Evolutionary conservation across 2,113 vertebrate species (phyloP), one percentile per base, ranked within the genome.

Genomic region (Origma solitaria): DNA sequence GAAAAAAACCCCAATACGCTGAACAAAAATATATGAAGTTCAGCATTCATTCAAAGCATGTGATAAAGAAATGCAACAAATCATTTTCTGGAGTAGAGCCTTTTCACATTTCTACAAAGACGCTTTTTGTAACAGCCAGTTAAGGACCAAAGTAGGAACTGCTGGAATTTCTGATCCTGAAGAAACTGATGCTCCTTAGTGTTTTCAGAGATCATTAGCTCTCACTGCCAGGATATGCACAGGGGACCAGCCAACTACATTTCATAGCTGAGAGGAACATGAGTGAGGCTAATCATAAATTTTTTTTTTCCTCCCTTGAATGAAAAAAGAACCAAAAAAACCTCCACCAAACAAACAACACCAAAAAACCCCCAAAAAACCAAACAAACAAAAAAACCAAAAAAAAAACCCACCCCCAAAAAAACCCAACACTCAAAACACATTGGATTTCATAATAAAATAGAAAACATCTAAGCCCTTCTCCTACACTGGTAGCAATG

Each of bases 221-320:
- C 38, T 33, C 83, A 38, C 28, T 88, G 56, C 16, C 22, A 82
- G 56, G 17, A 83, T 30, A 40, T 4, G 23, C 47, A 64, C 8
- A 79, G 37, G 38, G 10, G 44, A 82, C 38, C 44, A 92, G 42
- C 23, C 71, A 83, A 25, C 35, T 28, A 4, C 7, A 31, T 33
- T 79, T 53, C 53, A 78, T 44, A 61, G 40, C 20, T 75, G 27
- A 76, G 35, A 76, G 70, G 13, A 93, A 20, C 7, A 1, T 8
- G 53, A 0, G 5, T 53, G 38, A 54, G 33, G 24, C 4, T 38
- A 51, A 38, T 60, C 64, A 23, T 77, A 69, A 60, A 80, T 27
- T 7, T 9, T 10, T 9, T 11, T n/a, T 9, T 6, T 22, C 1
- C 1, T 5, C 4, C 7, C 11, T 3, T 10, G 35, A 64, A 68